Base-by-base conservation (phyloP, 2,797 vertebrate species). In the Rhincodon typus region DNA sequence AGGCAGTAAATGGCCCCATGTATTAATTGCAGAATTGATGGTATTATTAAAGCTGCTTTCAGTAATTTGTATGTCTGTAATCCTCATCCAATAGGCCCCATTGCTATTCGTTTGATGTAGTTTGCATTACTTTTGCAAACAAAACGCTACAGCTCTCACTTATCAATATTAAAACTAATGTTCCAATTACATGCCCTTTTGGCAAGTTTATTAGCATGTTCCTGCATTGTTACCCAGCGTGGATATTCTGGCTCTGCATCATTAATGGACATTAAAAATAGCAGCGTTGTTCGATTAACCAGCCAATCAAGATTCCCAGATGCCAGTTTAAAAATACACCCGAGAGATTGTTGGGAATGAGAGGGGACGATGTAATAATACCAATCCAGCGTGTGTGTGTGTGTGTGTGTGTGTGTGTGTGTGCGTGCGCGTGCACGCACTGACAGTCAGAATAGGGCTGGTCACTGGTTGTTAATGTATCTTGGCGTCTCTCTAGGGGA, bases 401-500 rank as follows among this genome's bases (percentile, higher is more conserved):
- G 62, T 67, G 34, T 46, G 1, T 4, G 17, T 46, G 42, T 91
- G 90, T n/a, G 21, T 66, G 90, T n/a, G 0, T 8, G 19, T 67
- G 23, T 93, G 38, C 67, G 62, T 67, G 34, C 62, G 46, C 46
- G 17, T n/a, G n/a, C n/a, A n/a, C n/a, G n/a, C n/a, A n/a, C 4
- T 93, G 62, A 93, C 90, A 67, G 90, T 50, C 34, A 25, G 62
- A 93, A 93, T 69, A 67, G 90, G 70, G 8, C 19, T 38, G 21
- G 38, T 69, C n/a, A n/a, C 30, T 90, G 57, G 57, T 13, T 57
- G 62, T 69, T 42, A 42, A 25, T 66, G 6, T 34, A 42, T n/a
- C 6, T 66, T 93, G 90, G 90, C 69, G 62, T 93, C 90, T 93
- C 90, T 91, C 19, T 66, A 69, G n/a, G 90, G 25, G 90, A 69